Evolutionary conservation across 92 coral and sea anemone species (phyloP).

Genomic region (Phenganax marumi): DNA sequence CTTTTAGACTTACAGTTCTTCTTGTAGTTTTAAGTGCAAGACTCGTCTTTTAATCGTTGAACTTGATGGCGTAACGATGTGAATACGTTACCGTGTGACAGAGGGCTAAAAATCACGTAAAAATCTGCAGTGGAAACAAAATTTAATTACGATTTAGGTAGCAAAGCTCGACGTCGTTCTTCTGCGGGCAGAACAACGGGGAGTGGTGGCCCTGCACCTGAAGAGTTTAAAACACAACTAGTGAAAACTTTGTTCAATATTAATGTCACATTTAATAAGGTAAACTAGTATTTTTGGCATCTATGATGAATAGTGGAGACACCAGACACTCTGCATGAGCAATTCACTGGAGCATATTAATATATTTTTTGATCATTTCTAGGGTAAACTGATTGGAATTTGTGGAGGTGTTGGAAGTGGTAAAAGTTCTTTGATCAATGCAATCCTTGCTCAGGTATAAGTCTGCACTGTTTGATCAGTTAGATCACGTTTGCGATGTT

Average conservation of each 20-base stretch:
- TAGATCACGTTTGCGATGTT: not conserved
- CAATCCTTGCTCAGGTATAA: constrained; percentile 83
- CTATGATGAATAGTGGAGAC: no score
- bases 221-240: constrained; percentile 33
- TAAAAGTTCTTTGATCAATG: constrained; percentile 79
- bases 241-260: constrained; percentile 33
- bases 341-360: not conserved
- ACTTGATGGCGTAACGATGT: no score
- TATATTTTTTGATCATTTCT: not conserved
- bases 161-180: not conserved
- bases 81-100: no score
- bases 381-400: constrained; percentile 80
- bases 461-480: not conserved
- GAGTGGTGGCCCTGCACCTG: constrained; percentile 20
- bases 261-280: constrained; percentile 25
- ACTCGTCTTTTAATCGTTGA: no score
- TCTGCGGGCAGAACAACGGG: constrained; percentile 11
- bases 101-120: not conserved
- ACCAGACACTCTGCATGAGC: not conserved
- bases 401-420: constrained; percentile 98
- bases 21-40: no score
- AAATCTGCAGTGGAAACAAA: not conserved
- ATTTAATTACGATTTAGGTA: not conserved
- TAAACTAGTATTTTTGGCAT: not conserved
- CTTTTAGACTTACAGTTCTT: no score